phyloP scores from a whole-genome alignment of 2,888 invertebrate species.

The Dastarcus helophoroides region DNA sequence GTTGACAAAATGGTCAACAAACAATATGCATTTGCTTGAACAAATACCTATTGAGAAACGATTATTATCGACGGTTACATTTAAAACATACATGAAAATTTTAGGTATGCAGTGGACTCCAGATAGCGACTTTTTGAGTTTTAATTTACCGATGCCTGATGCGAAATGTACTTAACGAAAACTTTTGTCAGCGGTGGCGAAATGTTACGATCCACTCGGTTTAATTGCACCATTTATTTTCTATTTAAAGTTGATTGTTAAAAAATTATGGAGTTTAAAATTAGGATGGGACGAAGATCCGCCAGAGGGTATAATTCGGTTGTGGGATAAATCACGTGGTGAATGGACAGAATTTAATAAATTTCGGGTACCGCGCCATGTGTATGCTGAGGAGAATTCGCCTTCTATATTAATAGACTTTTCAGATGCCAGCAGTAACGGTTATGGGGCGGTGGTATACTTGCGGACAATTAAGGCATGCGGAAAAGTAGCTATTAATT shows the following conservation, averaged over 20 bases:
- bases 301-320: conserved; percentile 1
- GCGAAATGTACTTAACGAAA: too few species aligned
- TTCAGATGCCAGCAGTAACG: neutral
- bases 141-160: conserved; percentile 6
- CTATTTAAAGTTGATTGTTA: neutral
- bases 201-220: conserved; percentile 9
- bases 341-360: neutral
- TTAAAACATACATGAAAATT: conserved; percentile 10
- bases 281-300: neutral
- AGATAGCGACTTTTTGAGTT: conserved; percentile 7
- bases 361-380: neutral
- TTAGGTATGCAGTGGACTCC: conserved; percentile 10
- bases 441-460: conserved; percentile 2
- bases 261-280: neutral
- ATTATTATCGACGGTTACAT: too few species aligned
- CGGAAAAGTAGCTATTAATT: neutral
- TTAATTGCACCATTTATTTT: neutral
- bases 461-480: neutral
- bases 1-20: too few species aligned
- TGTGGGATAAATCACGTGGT: neutral
- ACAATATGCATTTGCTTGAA: too few species aligned
- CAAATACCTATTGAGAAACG: too few species aligned
- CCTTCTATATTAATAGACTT: neutral
- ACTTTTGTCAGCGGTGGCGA: too few species aligned
- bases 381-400: neutral